Percentiles rank a stretch among this genome's conserved stretches.
phyloP scores from a whole-genome alignment of 2,888 invertebrate genomes.

The Watsonalla binaria region DNA sequence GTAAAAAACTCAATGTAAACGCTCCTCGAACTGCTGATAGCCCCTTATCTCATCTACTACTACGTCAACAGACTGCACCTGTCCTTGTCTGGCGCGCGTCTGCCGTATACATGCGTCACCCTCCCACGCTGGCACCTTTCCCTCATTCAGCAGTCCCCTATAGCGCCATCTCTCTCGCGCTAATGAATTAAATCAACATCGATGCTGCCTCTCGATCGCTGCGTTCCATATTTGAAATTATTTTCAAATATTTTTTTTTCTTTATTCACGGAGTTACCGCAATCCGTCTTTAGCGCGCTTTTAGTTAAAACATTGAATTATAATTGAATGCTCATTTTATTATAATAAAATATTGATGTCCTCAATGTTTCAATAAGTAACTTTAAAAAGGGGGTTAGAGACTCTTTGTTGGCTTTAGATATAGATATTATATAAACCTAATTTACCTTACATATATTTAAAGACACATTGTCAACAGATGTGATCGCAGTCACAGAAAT shows the following conservation, averaged over 20 bases:
- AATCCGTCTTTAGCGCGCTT: not conserved
- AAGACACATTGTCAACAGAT: too few species aligned
- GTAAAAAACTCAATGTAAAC: constrained; percentile 49
- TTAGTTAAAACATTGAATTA: not conserved
- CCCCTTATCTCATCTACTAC: constrained; percentile 76
- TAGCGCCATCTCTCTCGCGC: constrained; percentile 47
- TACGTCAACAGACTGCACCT: constrained; percentile 68
- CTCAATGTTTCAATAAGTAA: too few species aligned
- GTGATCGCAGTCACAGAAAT: too few species aligned
- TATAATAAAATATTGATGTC: too few species aligned
- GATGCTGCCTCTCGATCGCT: constrained; percentile 65
- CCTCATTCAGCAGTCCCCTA: constrained; percentile 36
- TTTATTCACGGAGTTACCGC: not conserved
- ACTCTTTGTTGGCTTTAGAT: too few species aligned
- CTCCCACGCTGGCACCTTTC: constrained; percentile 40
- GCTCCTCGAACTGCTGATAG: constrained; percentile 64
- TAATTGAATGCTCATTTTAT: too few species aligned
- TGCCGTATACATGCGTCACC: constrained; percentile 27
- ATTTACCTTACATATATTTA: too few species aligned
- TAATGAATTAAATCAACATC: constrained; percentile 79
- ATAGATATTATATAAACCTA: too few species aligned
- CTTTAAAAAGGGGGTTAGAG: too few species aligned
- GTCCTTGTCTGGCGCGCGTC: constrained; percentile 42
- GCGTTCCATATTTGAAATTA: constrained; percentile 62
- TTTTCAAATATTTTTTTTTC: constrained; percentile 39